These are phyloP conservation scores for Edolisoma coerulescens DNA, from an alignment of 2,113 vertebrate genomes.

Conservation along the genomic window DNA sequence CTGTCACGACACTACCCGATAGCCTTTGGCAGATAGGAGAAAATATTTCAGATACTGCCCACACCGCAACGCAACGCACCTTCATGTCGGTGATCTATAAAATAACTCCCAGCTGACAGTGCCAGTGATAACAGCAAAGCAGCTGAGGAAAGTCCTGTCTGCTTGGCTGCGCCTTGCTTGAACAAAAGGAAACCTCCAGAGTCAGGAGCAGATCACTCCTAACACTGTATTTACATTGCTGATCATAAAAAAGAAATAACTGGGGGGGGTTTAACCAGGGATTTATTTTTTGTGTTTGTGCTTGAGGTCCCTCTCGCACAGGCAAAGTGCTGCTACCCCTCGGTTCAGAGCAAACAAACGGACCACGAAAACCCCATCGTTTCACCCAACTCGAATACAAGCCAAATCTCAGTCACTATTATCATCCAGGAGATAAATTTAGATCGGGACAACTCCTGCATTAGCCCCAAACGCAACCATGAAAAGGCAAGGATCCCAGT, in stretches of 20 bases:
- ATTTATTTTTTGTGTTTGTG: neutral
- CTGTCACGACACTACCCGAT: neutral
- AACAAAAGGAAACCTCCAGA: conserved; percentile 67
- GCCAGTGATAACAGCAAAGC: conserved; percentile 7
- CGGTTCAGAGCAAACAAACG: neutral
- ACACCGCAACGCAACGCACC: neutral
- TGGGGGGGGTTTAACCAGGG: neutral
- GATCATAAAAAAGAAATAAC: conserved; percentile 53
- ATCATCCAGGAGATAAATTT: neutral
- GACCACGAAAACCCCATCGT: neutral
- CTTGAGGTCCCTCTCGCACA: neutral
- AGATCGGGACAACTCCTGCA: neutral
- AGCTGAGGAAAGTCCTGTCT: conserved; percentile 18
- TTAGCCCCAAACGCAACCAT: neutral
- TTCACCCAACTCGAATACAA: neutral
- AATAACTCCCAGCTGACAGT: conserved; percentile 2
- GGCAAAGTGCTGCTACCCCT: neutral
- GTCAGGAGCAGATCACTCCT: conserved; percentile 34
- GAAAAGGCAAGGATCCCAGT: neutral
- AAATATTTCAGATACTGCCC: neutral
- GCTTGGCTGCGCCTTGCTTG: conserved; percentile 41
- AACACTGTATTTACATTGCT: conserved; percentile 34
- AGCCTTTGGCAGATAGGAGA: neutral
- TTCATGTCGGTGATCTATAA: neutral
- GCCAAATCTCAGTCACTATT: neutral